phyloP scores from a whole-genome alignment of 2,888 invertebrate species.

The Molorchus minor region DNA sequence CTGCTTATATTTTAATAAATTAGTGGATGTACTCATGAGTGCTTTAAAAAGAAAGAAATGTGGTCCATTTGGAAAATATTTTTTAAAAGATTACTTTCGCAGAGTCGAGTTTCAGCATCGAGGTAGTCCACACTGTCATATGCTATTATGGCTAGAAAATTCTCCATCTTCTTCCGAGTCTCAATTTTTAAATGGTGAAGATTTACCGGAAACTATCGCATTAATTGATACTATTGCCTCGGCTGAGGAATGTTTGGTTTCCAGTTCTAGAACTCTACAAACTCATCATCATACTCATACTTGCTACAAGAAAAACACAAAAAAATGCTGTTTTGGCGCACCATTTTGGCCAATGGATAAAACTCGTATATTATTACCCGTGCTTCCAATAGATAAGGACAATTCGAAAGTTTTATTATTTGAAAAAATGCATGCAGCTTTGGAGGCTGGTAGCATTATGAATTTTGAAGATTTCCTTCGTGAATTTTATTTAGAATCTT shows the following conservation, averaged over 20 bases:
- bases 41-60: slow-evolving; percentile 45
- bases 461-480: slow-evolving; percentile 29
- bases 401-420: slow-evolving; percentile 27
- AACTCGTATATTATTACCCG: slow-evolving; percentile 45
- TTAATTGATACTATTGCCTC: slow-evolving; percentile 48
- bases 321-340: slow-evolving; percentile 49
- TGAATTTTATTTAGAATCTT: slow-evolving; percentile 35
- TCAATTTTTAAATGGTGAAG: slow-evolving; percentile 10
- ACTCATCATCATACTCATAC: slow-evolving; percentile 52
- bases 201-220: slow-evolving; percentile 40
- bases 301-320: slow-evolving; percentile 45
- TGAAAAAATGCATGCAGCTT: slow-evolving; percentile 27
- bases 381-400: slow-evolving; percentile 30
- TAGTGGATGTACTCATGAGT: slow-evolving; percentile 49
- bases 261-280: slow-evolving; percentile 46
- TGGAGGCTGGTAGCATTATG: slow-evolving; percentile 35
- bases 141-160: slow-evolving; percentile 55
- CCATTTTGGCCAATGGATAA: slow-evolving; percentile 49
- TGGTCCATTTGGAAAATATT: slow-evolving; percentile 53
- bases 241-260: slow-evolving; percentile 41
- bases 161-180: slow-evolving; percentile 38
- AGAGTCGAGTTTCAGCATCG: slow-evolving; percentile 56
- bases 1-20: slow-evolving; percentile 47
- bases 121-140: slow-evolving; percentile 52
- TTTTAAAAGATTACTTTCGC: slow-evolving; percentile 51